Evolutionary conservation across 35 echinoderm and acorn worm genomes (phyloP).

Genomic region (Heliocidaris tuberculata): DNA sequence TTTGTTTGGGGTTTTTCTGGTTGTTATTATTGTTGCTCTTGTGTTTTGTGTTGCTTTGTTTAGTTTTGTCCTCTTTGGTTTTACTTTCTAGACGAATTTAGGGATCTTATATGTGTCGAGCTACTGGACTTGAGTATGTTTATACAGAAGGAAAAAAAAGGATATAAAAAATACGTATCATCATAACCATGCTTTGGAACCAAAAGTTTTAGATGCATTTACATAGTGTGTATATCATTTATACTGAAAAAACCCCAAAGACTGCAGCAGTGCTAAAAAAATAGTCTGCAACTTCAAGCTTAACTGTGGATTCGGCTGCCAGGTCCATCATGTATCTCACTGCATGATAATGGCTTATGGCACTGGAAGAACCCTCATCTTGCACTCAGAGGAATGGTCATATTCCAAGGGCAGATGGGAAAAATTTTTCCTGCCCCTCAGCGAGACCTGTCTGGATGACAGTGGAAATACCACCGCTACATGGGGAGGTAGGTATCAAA

Average conservation of each 20-base stretch:
- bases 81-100: too few species aligned
- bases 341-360: slow-evolving; percentile 95
- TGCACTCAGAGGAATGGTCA: slow-evolving; percentile 82
- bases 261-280: slow-evolving; percentile 88
- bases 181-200: too few species aligned
- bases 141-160: too few species aligned
- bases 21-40: too few species aligned
- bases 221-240: too few species aligned
- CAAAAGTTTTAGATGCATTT: too few species aligned
- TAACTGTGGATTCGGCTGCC: slow-evolving; percentile 88
- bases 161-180: too few species aligned
- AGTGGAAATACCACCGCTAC: slow-evolving; percentile 43
- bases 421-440: slow-evolving; percentile 85
- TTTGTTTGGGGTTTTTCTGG: too few species aligned
- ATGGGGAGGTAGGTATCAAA: slow-evolving; percentile 39
- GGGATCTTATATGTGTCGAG: too few species aligned
- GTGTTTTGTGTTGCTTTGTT: too few species aligned
- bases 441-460: slow-evolving; percentile 70
- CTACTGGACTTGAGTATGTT: too few species aligned
- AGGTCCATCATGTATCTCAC: slow-evolving; percentile 88
- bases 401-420: slow-evolving; percentile 92
- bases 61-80: too few species aligned
- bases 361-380: slow-evolving; percentile 78
- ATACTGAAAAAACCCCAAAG: slow-evolving; percentile 71
- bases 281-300: slow-evolving; percentile 88